Evolutionary conservation across 2,888 invertebrate genomes (phyloP), one percentile per base, ranked within the genome.

Genomic region (Pheosia tremula): DNA sequence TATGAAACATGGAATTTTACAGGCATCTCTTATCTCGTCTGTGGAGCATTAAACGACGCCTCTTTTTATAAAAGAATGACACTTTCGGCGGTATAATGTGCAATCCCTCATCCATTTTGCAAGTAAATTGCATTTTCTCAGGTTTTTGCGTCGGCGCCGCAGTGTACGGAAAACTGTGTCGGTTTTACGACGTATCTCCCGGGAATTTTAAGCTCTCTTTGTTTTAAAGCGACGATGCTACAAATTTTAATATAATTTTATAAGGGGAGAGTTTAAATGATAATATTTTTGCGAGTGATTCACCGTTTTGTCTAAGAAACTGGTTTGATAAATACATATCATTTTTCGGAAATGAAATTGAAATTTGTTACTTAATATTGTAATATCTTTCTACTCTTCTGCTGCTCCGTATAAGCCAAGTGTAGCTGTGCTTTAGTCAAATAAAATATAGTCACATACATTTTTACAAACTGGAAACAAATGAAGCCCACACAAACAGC

Each of bases 81-180:
- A 66, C 64, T 74, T 72, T 68, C 43, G 57, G 63, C 5, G 64
- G 43, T 62, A 59, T 61, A 60, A 56, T 62, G 58, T 70, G 67
- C 70, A 74, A 65, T 66, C 61, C 59, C 72, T 75, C 72, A 70
- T 77, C 58, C 64, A 75, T 77, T 75, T 75, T 75, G 74, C 66
- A 73, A 72, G 76, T 66, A 75, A 78, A 78, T 75, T 74, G 76
- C 78, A 75, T 72, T 77, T 76, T 68, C 71, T 73, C 68, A 67
- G 75, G 73, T 73, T 75, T 74, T 75, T 71, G 62, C 67, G 71
- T 60, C 62, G 66, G 73, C 65, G 66, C 67, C 68, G 68, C 53
- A 64, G 77, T 75, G 70, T 62, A 64, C 63, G 63, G 68, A 3
- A 67, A 68, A 61, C 63, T 53, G 58, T 59, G 55, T 61, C 50